These are phyloP conservation scores for Watsonalla cultraria DNA, from an alignment of 2,888 invertebrate species.

Conservation along the genomic window DNA sequence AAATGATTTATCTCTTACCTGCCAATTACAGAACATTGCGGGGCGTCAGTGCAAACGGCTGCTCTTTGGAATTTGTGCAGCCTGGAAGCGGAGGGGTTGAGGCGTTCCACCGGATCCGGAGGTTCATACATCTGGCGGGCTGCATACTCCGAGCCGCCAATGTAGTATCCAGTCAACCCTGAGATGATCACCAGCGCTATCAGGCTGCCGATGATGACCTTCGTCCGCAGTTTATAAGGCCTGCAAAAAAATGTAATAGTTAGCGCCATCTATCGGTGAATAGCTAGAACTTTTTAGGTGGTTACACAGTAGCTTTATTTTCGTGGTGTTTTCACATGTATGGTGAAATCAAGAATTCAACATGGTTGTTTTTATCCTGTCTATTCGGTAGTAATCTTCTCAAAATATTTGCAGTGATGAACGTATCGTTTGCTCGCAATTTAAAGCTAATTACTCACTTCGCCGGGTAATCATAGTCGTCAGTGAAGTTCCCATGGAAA, in stretches of 20 bases:
- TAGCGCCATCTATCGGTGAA: constrained; percentile 31
- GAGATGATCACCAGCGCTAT: constrained; percentile 47
- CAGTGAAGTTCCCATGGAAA: constrained; percentile 55
- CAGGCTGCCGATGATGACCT: constrained; percentile 42
- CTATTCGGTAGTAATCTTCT: neutral
- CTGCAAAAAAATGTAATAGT: constrained; percentile 41
- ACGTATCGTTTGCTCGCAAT: neutral
- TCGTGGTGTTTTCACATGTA: no score
- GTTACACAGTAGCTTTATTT: neutral
- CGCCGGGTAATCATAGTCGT: constrained; percentile 45
- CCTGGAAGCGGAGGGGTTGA: constrained; percentile 82
- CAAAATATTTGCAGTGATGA: neutral
- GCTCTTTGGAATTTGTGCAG: constrained; percentile 82
- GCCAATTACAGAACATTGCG: constrained; percentile 87
- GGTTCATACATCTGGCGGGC: constrained; percentile 58
- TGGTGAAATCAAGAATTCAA: no score
- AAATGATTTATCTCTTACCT: constrained; percentile 72
- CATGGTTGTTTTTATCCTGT: neutral
- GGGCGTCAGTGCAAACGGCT: constrained; percentile 88
- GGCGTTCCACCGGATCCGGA: constrained; percentile 81
- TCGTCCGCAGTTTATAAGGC: constrained; percentile 49
- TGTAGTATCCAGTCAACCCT: constrained; percentile 52
- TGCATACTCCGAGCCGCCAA: constrained; percentile 45
- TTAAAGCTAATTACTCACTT: constrained; percentile 47
- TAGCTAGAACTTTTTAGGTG: constrained; percentile 11